These are phyloP conservation scores for Drosophila quadrilineata DNA, from an alignment of 1,140 invertebrate species.

Conservation along the genomic window DNA sequence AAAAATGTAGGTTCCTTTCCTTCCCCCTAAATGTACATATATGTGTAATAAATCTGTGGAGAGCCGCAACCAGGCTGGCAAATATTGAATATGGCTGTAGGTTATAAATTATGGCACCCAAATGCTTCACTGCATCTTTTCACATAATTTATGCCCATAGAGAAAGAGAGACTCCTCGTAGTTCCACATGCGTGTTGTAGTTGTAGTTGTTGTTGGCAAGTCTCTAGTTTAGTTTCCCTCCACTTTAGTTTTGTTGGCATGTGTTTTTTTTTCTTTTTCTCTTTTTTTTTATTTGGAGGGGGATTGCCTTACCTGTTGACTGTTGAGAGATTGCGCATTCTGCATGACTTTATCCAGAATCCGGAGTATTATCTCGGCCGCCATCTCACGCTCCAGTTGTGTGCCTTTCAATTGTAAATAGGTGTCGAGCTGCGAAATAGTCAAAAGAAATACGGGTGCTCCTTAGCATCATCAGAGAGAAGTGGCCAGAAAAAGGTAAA, in stretches of 20 bases:
- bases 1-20: constrained; percentile 33
- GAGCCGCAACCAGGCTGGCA: constrained; percentile 50
- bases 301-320: constrained; percentile 77
- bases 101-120: constrained; percentile 71
- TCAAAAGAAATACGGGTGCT: constrained; percentile 46
- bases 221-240: not conserved
- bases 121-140: constrained; percentile 41
- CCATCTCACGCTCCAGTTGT: constrained; percentile 81
- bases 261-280: not conserved
- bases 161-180: no score
- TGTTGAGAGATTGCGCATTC: constrained; percentile 79
- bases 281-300: not conserved
- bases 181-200: no score
- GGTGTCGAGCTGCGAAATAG: constrained; percentile 74
- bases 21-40: constrained; percentile 15
- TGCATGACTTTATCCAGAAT: constrained; percentile 81
- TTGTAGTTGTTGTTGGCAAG: no score
- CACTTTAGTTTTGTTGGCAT: not conserved
- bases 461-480: constrained; percentile 34
- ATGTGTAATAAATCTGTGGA: constrained; percentile 53
- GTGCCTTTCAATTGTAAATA: constrained; percentile 81
- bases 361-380: constrained; percentile 78
- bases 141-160: constrained; percentile 59
- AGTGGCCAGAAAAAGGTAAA: constrained; percentile 21
- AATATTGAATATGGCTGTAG: constrained; percentile 77